Evolutionary conservation across 2,888 invertebrate species (phyloP), one percentile per base, ranked within the genome.

Genomic region (Lepetodrilus schrolli): DNA sequence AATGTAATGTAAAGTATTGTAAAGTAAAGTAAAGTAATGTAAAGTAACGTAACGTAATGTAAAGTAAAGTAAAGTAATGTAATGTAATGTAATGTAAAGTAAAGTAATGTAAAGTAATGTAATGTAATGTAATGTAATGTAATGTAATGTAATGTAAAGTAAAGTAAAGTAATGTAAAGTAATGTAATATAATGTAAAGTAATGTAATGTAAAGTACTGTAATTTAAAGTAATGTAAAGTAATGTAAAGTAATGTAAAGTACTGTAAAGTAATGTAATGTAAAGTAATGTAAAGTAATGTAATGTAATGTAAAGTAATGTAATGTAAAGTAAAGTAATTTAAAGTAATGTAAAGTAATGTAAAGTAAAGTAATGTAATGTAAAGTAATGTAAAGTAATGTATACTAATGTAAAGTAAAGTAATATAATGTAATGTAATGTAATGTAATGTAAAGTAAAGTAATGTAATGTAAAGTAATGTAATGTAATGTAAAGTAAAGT

Each of bases 141-240:
- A 43, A 51, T 58, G 43, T 68, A 36, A 51, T 26, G 69, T 73
- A 38, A 50, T 5, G 43, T 71, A 30, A 71, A 34, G 34, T 72
- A 72, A 38, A 20, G 30, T 49, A 47, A 49, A 68, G 68, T 73
- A 49, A 68, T 72, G 48, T 72, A 51, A 72, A 34, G 66, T 72
- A 49, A 66, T 66, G 66, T 72, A 37, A 72, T 47, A 21, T 72
- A 66, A 72, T 66, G 51, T 72, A 36, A 72, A 23, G 37, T 72
- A 26, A 72, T 72, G 51, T 72, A 37, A 65, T 65, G 65, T 72
- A 26, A 72, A 38, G 72, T 72, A 26, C 66, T 36, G 58, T 71
- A 37, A 36, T 38, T 34, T 72, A 34, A 66, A 66, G 51, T 72
- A 47, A 66, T 72, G 66, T 72, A 37, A 72, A 37, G 66, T 72